These are phyloP conservation scores for Callorhinus ursinus DNA, from an alignment of 2,113 vertebrate genomes.

Conservation along the genomic window DNA sequence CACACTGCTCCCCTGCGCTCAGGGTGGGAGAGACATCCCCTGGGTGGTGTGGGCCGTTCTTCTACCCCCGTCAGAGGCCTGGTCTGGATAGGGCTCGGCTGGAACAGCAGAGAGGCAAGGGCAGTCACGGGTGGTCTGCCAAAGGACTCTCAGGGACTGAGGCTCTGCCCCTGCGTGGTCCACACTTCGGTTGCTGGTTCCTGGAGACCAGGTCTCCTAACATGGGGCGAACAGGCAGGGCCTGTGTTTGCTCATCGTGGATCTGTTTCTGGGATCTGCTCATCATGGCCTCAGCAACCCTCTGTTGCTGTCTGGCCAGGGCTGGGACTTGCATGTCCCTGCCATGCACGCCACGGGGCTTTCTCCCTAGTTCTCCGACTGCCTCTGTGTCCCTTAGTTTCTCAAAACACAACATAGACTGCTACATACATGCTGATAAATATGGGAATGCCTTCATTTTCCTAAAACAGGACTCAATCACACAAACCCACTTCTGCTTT, in stretches of 20 bases:
- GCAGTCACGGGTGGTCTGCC: not conserved
- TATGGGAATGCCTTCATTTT: not conserved
- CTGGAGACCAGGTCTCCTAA: not conserved
- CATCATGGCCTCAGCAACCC: not conserved
- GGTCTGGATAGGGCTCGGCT: not conserved
- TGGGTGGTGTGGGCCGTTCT: not conserved
- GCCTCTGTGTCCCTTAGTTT: not conserved
- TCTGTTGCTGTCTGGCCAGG: not conserved
- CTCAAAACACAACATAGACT: not conserved
- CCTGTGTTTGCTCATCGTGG: rapidly evolving
- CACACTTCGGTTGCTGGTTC: not conserved
- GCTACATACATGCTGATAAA: not conserved
- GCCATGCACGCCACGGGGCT: rapidly evolving
- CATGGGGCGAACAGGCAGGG: not conserved
- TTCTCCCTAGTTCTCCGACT: not conserved
- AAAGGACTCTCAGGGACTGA: not conserved
- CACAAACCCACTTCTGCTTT: not conserved
- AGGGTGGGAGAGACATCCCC: not conserved
- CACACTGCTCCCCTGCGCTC: not conserved
- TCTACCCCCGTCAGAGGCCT: not conserved
- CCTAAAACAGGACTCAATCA: not conserved
- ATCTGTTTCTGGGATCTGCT: not conserved
- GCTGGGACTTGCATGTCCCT: not conserved
- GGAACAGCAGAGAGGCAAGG: not conserved
- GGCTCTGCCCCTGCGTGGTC: not conserved